Conservation (phyloP, 2,113 vertebrate species). For the Chaetura pelagica region DNA sequence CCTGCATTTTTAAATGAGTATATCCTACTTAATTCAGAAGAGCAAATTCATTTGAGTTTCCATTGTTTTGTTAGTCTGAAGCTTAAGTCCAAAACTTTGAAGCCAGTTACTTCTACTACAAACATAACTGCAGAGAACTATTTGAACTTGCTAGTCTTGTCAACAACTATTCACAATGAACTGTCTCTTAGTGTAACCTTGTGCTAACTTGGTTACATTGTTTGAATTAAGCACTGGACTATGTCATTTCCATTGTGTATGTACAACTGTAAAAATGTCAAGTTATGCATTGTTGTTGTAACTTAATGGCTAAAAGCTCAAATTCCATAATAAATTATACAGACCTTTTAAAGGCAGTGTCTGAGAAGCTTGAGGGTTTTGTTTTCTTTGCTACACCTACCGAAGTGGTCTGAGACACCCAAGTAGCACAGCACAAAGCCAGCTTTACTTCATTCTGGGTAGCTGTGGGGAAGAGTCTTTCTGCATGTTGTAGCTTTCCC, state of each 20-base stretch:
- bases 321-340: constrained; percentile 46
- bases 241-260: constrained; percentile 41
- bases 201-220: neutral
- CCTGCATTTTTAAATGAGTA: neutral
- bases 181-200: neutral
- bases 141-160: neutral
- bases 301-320: constrained; percentile 44
- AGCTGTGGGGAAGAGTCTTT: neutral
- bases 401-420: neutral
- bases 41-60: neutral
- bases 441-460: neutral
- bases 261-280: constrained; percentile 49
- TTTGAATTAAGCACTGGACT: constrained; percentile 48
- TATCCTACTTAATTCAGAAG: neutral
- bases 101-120: neutral
- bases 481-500: neutral
- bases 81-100: constrained; percentile 41
- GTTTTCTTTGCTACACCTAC: neutral
- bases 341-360: neutral
- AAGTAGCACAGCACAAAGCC: neutral
- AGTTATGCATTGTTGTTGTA: constrained; percentile 58
- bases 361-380: neutral
- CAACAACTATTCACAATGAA: neutral
- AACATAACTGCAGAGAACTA: neutral
- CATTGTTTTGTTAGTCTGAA: neutral